Evolutionary conservation across 2,888 invertebrate genomes (phyloP).

Genomic region (Philopedon plagiatum): DNA sequence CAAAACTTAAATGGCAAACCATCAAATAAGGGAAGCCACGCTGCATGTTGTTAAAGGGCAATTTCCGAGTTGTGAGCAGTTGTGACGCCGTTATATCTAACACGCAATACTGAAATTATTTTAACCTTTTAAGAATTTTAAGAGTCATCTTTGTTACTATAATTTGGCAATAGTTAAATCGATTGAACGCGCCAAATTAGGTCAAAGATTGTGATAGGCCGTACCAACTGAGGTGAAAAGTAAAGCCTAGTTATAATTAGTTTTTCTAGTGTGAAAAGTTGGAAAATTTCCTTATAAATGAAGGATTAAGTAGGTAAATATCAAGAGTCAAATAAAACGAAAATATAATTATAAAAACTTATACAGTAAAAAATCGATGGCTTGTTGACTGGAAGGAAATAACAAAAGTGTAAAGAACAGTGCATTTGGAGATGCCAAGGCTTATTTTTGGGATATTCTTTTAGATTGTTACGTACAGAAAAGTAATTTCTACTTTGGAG

Average conservation of each 20-base stretch:
- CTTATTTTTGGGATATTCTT: too few relatives aligned
- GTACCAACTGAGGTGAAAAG: slow-evolving; percentile 40
- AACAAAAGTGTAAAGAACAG: too few relatives aligned
- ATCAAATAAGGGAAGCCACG: neutral
- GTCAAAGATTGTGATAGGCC: slow-evolving; percentile 36
- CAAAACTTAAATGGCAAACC: neutral
- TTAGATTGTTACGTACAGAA: too few relatives aligned
- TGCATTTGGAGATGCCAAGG: too few relatives aligned
- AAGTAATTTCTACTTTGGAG: too few relatives aligned
- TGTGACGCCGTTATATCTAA: slow-evolving; percentile 27
- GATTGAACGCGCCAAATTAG: slow-evolving; percentile 31
- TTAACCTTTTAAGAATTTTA: slow-evolving; percentile 31
- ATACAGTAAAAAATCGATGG: neutral
- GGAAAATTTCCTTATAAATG: neutral
- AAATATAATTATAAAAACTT: neutral
- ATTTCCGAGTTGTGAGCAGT: slow-evolving; percentile 35
- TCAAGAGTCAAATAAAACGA: neutral
- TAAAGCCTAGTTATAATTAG: slow-evolving; percentile 39
- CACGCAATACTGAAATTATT: slow-evolving; percentile 33
- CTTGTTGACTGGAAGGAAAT: too few relatives aligned
- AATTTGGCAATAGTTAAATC: slow-evolving; percentile 34
- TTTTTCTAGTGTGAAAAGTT: slow-evolving; percentile 2
- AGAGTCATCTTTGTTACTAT: slow-evolving; percentile 35
- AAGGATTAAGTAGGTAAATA: neutral
- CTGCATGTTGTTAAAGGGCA: neutral